A percentile compares a stretch with the other conserved stretches of the same genome.
phyloP scores from a whole-genome alignment of 2,113 vertebrate species.

The Pygoscelis antarcticus region DNA sequence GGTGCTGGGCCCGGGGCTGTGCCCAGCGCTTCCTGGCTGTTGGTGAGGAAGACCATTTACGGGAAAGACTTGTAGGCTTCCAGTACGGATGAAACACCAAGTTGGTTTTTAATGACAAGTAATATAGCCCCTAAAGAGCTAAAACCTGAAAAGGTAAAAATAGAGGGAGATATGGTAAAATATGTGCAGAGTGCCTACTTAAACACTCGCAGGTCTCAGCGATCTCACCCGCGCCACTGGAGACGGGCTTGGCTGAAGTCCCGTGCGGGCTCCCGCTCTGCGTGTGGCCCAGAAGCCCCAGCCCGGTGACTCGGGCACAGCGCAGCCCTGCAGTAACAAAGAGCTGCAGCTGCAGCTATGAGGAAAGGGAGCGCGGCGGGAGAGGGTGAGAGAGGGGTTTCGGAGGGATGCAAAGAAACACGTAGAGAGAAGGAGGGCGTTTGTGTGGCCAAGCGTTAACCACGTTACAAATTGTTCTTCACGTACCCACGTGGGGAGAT shows the following conservation, averaged over 20 bases:
- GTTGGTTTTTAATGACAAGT: neutral
- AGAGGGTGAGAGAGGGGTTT: neutral
- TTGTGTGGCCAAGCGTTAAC: neutral
- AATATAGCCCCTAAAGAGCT: neutral
- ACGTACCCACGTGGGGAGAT: rapidly evolving
- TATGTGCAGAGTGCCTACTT: rapidly evolving
- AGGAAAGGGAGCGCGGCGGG: rapidly evolving
- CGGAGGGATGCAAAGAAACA: neutral
- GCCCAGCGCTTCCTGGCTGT: neutral
- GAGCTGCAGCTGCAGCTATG: neutral
- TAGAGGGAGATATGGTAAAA: neutral
- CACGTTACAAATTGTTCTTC: neutral
- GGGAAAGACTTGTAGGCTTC: neutral
- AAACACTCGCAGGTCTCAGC: rapidly evolving
- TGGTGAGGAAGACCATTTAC: neutral
- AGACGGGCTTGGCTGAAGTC: rapidly evolving
- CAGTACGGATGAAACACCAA: rapidly evolving
- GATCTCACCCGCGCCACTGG: rapidly evolving
- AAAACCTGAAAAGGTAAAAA: neutral
- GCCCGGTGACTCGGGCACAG: rapidly evolving
- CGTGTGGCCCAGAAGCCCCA: neutral
- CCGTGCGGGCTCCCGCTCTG: rapidly evolving
- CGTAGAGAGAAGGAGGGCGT: rapidly evolving
- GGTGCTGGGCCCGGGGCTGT: rapidly evolving
- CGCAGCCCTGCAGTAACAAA: neutral